Conservation (phyloP, 2,888 invertebrate genomes). For the Peribatodes rhomboidaria region DNA sequence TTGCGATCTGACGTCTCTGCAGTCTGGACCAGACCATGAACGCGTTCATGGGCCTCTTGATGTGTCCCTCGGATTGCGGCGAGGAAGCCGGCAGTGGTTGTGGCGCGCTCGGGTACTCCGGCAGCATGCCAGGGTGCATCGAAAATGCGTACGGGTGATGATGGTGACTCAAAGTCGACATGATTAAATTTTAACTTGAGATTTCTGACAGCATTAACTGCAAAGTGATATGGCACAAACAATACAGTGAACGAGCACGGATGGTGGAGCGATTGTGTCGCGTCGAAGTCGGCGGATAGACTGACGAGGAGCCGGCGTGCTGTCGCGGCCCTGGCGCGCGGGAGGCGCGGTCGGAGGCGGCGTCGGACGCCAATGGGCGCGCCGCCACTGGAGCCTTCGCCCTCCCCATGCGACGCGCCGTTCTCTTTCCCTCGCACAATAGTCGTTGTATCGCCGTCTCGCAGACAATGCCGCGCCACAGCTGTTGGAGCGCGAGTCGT, state of each 20-base stretch:
- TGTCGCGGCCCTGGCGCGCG: constrained; percentile 66
- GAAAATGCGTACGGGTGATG: constrained; percentile 85
- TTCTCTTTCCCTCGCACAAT: constrained; percentile 61
- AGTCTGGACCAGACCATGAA: constrained; percentile 99
- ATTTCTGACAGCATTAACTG: constrained; percentile 72
- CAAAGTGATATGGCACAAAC: constrained; percentile 71
- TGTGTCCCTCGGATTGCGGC: constrained; percentile 90
- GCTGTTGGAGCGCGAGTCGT: constrained; percentile 72
- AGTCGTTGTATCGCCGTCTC: constrained; percentile 57
- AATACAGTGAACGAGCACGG: constrained; percentile 72
- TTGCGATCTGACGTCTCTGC: constrained; percentile 96
- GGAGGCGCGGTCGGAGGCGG: constrained; percentile 78
- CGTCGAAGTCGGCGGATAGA: constrained; percentile 81
- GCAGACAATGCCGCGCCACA: constrained; percentile 70
- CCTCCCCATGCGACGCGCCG: constrained; percentile 64
- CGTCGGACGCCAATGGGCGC: constrained; percentile 67
- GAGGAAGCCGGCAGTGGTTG: constrained; percentile 81
- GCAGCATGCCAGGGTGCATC: constrained; percentile 82
- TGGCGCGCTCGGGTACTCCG: constrained; percentile 77
- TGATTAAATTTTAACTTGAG: constrained; percentile 60
- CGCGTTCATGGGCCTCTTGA: constrained; percentile 99
- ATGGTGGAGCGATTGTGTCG: constrained; percentile 74
- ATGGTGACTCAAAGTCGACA: constrained; percentile 84
- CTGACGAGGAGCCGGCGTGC: constrained; percentile 70
- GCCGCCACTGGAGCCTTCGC: constrained; percentile 71